Percentiles rank a stretch among this genome's conserved stretches.
These are phyloP conservation scores for Phaenicophaeus curvirostris DNA, from an alignment of 2,797 vertebrate genomes.

Conservation along the genomic window DNA sequence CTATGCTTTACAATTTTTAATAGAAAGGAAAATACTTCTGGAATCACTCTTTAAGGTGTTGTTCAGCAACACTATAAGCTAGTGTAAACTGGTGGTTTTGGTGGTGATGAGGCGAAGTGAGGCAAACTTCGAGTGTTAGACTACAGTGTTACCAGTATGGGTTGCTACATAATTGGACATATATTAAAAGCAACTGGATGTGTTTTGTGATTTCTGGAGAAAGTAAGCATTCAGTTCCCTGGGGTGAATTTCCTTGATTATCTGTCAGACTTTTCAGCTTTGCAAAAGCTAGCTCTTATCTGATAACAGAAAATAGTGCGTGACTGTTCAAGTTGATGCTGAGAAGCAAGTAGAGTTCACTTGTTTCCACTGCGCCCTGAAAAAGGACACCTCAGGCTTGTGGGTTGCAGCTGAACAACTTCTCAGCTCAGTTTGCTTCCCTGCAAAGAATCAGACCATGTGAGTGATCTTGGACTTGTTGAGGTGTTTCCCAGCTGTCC, in stretches of 20 bases:
- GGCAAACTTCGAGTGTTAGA: not conserved
- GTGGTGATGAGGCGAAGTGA: fast-evolving
- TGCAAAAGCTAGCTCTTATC: not conserved
- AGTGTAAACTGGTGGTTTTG: fast-evolving
- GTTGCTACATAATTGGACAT: fast-evolving
- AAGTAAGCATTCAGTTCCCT: not conserved
- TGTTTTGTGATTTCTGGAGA: not conserved
- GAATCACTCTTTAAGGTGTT: not conserved
- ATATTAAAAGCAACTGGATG: not conserved
- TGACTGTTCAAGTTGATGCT: not conserved
- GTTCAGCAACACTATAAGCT: not conserved
- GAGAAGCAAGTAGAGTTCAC: not conserved
- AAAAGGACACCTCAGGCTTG: not conserved
- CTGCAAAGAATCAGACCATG: not conserved
- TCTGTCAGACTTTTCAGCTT: not conserved
- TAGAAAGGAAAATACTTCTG: not conserved
- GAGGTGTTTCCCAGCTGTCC: not conserved
- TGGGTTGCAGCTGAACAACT: not conserved
- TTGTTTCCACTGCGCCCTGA: not conserved
- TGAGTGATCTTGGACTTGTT: not conserved
- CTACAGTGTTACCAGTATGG: not conserved
- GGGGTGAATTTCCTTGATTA: not conserved
- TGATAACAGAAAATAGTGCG: not conserved
- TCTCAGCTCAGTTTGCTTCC: not conserved
- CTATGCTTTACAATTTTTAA: not conserved